Conservation (phyloP, 2,113 vertebrate genomes). For the Xiphophorus couchianus region DNA sequence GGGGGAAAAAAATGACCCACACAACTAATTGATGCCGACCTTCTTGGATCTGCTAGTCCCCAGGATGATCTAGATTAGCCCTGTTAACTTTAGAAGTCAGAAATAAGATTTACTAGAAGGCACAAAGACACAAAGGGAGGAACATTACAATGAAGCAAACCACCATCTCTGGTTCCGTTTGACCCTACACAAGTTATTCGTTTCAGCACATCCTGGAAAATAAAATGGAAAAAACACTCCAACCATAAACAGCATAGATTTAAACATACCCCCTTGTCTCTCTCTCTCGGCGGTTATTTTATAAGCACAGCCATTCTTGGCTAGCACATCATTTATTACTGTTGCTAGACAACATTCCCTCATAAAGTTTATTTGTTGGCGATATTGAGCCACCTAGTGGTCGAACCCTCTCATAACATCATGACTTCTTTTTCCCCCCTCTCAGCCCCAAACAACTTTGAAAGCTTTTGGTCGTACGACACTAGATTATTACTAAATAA, state of each 20-base stretch:
- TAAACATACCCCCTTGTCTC: not conserved
- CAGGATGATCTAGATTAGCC: slow-evolving; percentile 50
- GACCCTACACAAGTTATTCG: slow-evolving; percentile 60
- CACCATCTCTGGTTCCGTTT: slow-evolving; percentile 50
- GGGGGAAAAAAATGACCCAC: not conserved
- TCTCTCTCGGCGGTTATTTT: slow-evolving; percentile 14
- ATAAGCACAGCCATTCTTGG: slow-evolving; percentile 46
- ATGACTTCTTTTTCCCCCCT: slow-evolving; percentile 42
- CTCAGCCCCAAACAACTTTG: slow-evolving; percentile 18
- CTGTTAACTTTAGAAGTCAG: slow-evolving; percentile 62
- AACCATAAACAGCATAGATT: slow-evolving; percentile 24
- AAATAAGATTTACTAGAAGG: slow-evolving; percentile 65
- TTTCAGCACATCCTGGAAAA: slow-evolving; percentile 65
- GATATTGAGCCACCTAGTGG: slow-evolving; percentile 74
- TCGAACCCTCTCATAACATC: slow-evolving; percentile 63
- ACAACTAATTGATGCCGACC: not conserved
- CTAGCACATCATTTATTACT: slow-evolving; percentile 34
- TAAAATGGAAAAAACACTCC: not conserved
- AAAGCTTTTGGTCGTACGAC: slow-evolving; percentile 57
- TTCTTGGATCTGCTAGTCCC: slow-evolving; percentile 35
- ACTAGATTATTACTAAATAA: slow-evolving; percentile 48
- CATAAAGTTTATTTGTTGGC: slow-evolving; percentile 50
- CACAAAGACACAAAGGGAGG: slow-evolving; percentile 63
- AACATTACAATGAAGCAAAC: slow-evolving; percentile 58
- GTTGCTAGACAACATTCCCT: slow-evolving; percentile 35